Conservation (phyloP, 2,113 vertebrate genomes). For the Meleagris gallopavo region DNA sequence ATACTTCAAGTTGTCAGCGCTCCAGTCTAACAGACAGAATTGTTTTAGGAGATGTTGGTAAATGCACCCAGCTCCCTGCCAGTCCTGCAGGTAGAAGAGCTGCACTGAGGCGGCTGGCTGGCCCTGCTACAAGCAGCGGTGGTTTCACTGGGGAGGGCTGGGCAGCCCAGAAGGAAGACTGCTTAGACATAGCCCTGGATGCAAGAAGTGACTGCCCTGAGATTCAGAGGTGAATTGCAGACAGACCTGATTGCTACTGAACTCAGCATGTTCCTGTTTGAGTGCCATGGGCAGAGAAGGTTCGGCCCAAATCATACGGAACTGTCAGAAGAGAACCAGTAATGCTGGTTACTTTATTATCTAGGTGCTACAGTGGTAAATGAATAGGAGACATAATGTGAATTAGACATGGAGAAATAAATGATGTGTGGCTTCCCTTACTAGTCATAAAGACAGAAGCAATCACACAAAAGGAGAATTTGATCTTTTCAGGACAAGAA, state of each 20-base stretch:
- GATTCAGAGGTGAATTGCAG: accelerated
- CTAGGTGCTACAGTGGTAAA: neutral
- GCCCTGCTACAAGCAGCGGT: neutral
- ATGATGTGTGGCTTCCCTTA: no score
- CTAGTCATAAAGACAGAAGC: neutral
- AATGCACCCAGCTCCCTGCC: neutral
- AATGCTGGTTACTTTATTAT: neutral
- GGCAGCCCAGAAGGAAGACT: neutral
- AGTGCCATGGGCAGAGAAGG: neutral
- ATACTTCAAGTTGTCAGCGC: neutral
- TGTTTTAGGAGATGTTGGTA: neutral
- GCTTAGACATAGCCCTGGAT: neutral
- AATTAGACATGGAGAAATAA: neutral
- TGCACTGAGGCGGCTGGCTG: accelerated
- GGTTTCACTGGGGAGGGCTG: accelerated
- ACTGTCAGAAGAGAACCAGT: neutral
- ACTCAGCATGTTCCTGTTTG: neutral
- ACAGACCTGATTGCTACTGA: accelerated
- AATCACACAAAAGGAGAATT: neutral
- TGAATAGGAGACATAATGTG: neutral
- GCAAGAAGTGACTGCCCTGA: accelerated
- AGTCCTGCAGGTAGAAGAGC: neutral
- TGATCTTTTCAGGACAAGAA: neutral
- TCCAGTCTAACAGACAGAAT: neutral
- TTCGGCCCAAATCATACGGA: neutral